Conservation (phyloP, 2,113 vertebrate genomes). For the Steatornis caripensis region DNA sequence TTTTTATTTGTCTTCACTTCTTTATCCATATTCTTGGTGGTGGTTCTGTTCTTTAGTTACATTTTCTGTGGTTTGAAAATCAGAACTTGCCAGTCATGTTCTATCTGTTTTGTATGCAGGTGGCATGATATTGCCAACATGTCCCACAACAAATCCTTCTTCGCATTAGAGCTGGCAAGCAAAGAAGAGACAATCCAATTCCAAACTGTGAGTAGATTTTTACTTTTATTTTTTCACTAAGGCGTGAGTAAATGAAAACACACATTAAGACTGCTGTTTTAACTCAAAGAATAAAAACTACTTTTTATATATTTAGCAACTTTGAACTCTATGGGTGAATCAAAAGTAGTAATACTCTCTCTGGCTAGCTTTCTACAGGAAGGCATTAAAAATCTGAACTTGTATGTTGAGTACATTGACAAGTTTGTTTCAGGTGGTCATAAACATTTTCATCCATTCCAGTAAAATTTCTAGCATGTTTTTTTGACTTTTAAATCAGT, state of each 20-base stretch:
- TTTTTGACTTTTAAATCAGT: background rate
- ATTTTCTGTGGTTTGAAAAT: background rate
- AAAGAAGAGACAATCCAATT: conserved; percentile 98
- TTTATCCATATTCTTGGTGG: background rate
- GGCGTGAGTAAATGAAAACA: background rate
- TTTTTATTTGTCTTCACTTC: background rate
- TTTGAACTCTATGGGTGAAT: background rate
- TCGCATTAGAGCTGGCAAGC: conserved; percentile 89
- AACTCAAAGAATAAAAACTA: background rate
- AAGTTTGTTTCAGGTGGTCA: background rate
- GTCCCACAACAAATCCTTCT: conserved; percentile 98
- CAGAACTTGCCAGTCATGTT: background rate
- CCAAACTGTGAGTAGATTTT: conserved; percentile 87
- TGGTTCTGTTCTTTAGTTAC: background rate
- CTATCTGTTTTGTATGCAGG: conserved; percentile 70
- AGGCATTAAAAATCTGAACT: background rate
- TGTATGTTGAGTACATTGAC: background rate
- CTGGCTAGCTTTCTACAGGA: background rate
- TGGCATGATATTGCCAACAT: conserved; percentile 98
- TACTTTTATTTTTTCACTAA: background rate
- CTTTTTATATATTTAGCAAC: background rate
- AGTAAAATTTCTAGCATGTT: background rate
- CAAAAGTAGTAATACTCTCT: background rate
- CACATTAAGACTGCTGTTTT: background rate
- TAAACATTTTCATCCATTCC: background rate